phyloP scores from a whole-genome alignment of 2,797 vertebrate species.

The Dryobates pubescens region DNA sequence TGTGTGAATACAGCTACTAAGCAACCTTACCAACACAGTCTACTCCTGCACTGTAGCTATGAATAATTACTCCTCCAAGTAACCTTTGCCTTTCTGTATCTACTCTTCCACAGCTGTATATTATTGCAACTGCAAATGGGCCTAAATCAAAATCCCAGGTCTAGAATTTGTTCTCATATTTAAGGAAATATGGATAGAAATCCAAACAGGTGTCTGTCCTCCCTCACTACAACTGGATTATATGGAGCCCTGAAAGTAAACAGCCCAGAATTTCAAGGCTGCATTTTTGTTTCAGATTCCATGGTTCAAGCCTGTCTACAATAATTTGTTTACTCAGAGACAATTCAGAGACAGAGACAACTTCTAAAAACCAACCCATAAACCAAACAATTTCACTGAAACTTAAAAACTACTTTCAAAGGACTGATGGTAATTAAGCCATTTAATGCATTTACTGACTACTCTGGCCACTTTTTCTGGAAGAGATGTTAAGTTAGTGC shows the following conservation, averaged over 20 bases:
- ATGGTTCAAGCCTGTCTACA: not conserved
- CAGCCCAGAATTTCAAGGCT: not conserved
- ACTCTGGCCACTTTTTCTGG: not conserved
- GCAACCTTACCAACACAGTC: constrained; percentile 44
- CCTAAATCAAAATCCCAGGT: not conserved
- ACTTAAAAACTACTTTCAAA: not conserved
- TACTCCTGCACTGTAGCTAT: not conserved
- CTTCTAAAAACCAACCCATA: not conserved
- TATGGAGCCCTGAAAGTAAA: not conserved
- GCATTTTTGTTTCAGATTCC: not conserved
- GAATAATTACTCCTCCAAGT: constrained; percentile 7
- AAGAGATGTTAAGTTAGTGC: not conserved
- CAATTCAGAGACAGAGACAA: not conserved
- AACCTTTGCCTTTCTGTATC: constrained; percentile 21
- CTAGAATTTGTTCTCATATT: not conserved
- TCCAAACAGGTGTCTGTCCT: constrained; percentile 35
- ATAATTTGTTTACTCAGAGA: not conserved
- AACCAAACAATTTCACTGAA: not conserved
- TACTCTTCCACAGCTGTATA: constrained; percentile 20
- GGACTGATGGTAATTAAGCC: not conserved
- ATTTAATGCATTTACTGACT: not conserved
- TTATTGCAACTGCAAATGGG: not conserved
- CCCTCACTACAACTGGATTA: not conserved
- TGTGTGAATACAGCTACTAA: constrained; percentile 48
- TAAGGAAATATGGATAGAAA: constrained; percentile 39